These are phyloP conservation scores for Hypomecis atomaria DNA, from an alignment of 2,888 invertebrate species.

Conservation along the genomic window DNA sequence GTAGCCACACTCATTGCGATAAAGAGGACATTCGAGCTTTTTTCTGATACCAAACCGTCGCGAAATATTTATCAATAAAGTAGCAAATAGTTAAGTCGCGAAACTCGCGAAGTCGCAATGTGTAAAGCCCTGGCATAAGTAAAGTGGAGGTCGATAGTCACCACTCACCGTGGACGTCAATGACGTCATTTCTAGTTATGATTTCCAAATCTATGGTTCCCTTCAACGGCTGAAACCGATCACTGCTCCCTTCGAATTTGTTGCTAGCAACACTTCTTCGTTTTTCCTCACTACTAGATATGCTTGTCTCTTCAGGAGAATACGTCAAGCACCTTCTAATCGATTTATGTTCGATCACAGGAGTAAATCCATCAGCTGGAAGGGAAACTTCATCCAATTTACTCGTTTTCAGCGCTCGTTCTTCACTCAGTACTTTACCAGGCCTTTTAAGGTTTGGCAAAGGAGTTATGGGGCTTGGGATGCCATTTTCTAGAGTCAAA, in stretches of 20 bases:
- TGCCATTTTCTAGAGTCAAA: conserved; percentile 76
- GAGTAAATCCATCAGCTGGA: conserved; percentile 68
- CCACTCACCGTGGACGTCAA: conserved; percentile 89
- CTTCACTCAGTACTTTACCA: conserved; percentile 73
- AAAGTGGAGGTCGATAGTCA: conserved; percentile 69
- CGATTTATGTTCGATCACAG: conserved; percentile 77
- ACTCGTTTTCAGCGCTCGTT: conserved; percentile 78
- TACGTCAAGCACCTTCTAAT: conserved; percentile 85
- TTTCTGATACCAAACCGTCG: too few species aligned
- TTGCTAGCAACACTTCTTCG: conserved; percentile 81
- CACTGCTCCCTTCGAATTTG: conserved; percentile 67
- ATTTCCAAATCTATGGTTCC: conserved; percentile 88
- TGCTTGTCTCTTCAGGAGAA: conserved; percentile 82
- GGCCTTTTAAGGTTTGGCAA: conserved; percentile 71
- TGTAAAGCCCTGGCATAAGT: neutral
- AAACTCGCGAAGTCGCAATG: too few species aligned
- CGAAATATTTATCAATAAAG: too few species aligned
- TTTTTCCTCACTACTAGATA: conserved; percentile 82
- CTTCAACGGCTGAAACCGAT: conserved; percentile 69
- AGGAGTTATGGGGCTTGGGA: conserved; percentile 82
- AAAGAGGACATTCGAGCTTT: too few species aligned
- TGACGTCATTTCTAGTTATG: conserved; percentile 81
- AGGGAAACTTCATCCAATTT: conserved; percentile 78
- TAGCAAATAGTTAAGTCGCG: too few species aligned
- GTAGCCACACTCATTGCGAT: too few species aligned